Conservation (phyloP, 2,113 vertebrate genomes). For the Cyprinodon variegatus region DNA sequence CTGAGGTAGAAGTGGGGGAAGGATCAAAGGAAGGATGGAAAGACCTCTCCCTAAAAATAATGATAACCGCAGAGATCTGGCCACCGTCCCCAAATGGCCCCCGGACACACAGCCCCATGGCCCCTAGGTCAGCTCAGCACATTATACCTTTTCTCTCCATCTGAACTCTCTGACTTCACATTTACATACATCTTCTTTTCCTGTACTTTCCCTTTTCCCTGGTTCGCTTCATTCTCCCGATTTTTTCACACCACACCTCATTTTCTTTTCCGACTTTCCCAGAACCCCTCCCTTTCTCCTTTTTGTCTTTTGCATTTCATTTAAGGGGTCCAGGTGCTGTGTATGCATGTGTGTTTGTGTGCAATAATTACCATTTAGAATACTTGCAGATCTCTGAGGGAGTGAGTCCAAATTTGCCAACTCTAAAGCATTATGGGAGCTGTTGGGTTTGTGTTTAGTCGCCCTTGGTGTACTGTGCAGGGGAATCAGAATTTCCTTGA, state of each 20-base stretch:
- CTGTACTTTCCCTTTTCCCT: conserved; percentile 29
- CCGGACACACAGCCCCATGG: conserved; percentile 71
- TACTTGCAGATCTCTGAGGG: conserved; percentile 77
- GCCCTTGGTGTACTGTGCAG: conserved; percentile 70
- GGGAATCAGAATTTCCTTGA: conserved; percentile 83
- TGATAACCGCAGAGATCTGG: conserved; percentile 78
- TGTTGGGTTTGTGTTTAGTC: conserved; percentile 77
- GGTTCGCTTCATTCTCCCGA: conserved; percentile 36
- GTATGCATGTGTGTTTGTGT: conserved; percentile 50
- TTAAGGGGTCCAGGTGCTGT: conserved; percentile 55
- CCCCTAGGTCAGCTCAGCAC: conserved; percentile 81
- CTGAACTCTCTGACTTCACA: conserved; percentile 80
- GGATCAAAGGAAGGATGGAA: conserved; percentile 23
- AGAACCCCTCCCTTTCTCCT: conserved; percentile 54
- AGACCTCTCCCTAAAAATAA: conserved; percentile 82
- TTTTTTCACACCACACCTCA: conserved; percentile 35
- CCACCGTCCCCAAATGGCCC: conserved; percentile 76
- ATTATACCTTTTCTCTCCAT: conserved; percentile 75
- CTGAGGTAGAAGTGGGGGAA: conserved; percentile 33
- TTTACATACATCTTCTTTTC: conserved; percentile 74
- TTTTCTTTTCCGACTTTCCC: conserved; percentile 50
- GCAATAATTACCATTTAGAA: conserved; percentile 86
- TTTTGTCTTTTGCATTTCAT: conserved; percentile 72
- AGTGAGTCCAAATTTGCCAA: conserved; percentile 72
- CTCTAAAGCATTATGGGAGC: conserved; percentile 68